Evolutionary conservation across 2,888 invertebrate species (phyloP).

Genomic region (Apodemia zela): DNA sequence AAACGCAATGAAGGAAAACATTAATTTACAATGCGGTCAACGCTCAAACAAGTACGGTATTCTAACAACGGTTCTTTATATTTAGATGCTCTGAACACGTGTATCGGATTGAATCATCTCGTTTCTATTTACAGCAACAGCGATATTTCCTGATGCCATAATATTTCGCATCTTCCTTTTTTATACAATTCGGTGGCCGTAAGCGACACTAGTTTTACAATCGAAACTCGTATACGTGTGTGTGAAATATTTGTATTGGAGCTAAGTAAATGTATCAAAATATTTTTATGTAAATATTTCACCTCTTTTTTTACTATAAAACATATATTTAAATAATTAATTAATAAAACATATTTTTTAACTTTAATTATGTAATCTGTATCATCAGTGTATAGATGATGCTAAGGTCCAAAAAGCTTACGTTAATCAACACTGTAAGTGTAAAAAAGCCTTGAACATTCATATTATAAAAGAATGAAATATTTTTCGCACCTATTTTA

Average conservation of each 20-base stretch:
- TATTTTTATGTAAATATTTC: too few species aligned
- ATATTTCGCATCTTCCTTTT: slow-evolving; percentile 42
- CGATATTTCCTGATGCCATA: slow-evolving; percentile 49
- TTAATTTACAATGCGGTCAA: slow-evolving; percentile 58
- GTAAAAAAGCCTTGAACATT: background rate
- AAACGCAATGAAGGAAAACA: slow-evolving; percentile 47
- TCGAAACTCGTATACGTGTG: background rate
- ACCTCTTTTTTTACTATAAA: too few species aligned
- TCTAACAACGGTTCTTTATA: slow-evolving; percentile 66
- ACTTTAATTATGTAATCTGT: too few species aligned
- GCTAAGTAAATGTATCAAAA: too few species aligned
- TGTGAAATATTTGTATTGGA: too few species aligned
- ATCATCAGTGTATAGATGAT: too few species aligned
- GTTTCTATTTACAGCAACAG: slow-evolving; percentile 45
- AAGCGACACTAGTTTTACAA: background rate
- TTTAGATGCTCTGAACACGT: slow-evolving; percentile 64
- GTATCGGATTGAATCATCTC: slow-evolving; percentile 62
- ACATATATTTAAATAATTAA: too few species aligned
- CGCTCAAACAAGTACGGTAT: slow-evolving; percentile 58
- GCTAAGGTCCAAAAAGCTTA: background rate
- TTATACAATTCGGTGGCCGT: background rate
- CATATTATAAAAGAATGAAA: background rate
- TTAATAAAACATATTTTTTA: too few species aligned
- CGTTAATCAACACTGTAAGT: background rate
- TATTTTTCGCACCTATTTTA: slow-evolving; percentile 2